These are phyloP conservation scores for Cryptoleucopteryx plumbea DNA, from an alignment of 2,113 vertebrate species.

Conservation along the genomic window DNA sequence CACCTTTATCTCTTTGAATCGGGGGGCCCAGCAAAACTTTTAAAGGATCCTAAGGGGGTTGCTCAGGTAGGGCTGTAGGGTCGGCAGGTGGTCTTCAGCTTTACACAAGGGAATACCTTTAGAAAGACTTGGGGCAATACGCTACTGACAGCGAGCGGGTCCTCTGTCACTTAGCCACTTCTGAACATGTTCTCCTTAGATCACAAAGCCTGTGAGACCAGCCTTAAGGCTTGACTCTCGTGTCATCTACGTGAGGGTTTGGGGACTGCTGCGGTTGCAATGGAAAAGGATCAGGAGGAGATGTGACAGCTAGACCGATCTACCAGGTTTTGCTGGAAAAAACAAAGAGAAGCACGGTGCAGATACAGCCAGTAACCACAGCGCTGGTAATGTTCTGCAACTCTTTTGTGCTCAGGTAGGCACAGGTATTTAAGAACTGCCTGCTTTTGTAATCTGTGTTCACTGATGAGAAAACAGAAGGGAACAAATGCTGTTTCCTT, in stretches of 20 bases:
- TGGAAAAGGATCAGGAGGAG: not conserved
- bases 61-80: not conserved
- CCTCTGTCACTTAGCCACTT: not conserved
- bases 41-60: not conserved
- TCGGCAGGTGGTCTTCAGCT: not conserved
- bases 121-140: not conserved
- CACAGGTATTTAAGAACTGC: not conserved
- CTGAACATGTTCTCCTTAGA: not conserved
- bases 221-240: not conserved
- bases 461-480: not conserved
- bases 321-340: not conserved
- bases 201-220: not conserved
- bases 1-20: not conserved
- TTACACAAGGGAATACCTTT: not conserved
- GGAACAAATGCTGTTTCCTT: not conserved
- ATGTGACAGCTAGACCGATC: not conserved
- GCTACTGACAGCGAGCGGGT: fast-evolving
- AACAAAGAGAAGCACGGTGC: fast-evolving
- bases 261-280: not conserved
- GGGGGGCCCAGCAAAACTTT: not conserved
- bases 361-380: not conserved
- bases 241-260: not conserved
- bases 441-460: not conserved
- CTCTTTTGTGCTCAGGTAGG: not conserved
- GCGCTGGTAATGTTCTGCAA: not conserved